Base-by-base conservation (phyloP, 2,888 invertebrate genomes). In the Stomorhina lunata region DNA sequence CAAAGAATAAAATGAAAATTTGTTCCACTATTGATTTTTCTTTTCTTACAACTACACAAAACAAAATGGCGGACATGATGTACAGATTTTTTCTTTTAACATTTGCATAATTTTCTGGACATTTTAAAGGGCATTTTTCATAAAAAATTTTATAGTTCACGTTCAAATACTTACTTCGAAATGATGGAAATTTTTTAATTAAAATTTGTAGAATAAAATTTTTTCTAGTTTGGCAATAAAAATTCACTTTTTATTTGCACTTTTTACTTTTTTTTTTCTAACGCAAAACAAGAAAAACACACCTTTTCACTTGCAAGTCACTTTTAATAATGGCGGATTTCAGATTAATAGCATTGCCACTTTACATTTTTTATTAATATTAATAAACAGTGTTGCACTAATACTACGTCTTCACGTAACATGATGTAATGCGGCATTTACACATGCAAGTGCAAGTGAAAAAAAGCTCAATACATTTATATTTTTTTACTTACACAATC, bases 11-110 rank as follows among this genome's bases (percentile, higher is more conserved):
- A 59, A 59, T 40, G 34, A 10, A 76, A 65, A 40, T 69, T 9
- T 50, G 43, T 57, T 40, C 3, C 10, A 34, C 32, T 63, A 48
- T 65, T 61, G 37, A 59, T 77, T 77, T 72, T 72, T 75, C 34
- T 17, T 17, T 50, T 15, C 15, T 20, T 48, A 25, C 50, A 57
- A 63, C 34, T 61, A 72, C 50, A 71, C 25, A 79, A 79, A 83
- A 78, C 85, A 85, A 85, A 73, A 85, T 85, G 85, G 85, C 85
- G 85, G 72, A 53, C 57, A 61, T 20, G 22, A 37, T 29, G 34
- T 79, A 73, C 55, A 40, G 7, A 73, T 29, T 77, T 75, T 75
- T 77, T 55, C 34, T 27, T 27, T 10, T 22, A 34, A 50, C 43
- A 59, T 76, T 77, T 81, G 78, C 76, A 66, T 84, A 80, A 81